Conservation (phyloP, 2,113 vertebrate genomes). For the Gallinago paraguaiae region DNA sequence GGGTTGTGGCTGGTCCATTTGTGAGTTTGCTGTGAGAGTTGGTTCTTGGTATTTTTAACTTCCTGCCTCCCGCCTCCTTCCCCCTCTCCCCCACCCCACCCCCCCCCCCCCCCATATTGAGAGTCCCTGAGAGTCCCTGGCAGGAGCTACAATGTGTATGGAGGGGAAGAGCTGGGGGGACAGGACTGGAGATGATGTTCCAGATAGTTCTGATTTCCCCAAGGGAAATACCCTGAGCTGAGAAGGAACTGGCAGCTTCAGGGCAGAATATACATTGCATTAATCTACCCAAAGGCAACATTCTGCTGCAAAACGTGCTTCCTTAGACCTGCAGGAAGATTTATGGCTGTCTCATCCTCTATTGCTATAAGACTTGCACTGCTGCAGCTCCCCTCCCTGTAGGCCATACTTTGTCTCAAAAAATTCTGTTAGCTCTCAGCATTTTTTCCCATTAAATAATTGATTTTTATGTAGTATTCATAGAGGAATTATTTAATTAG, state of each 20-base stretch:
- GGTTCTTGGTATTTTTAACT: not conserved
- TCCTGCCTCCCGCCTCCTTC: too few species aligned
- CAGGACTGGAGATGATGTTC: not conserved
- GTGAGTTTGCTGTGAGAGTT: not conserved
- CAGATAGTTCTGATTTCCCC: not conserved
- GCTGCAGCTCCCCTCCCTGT: not conserved
- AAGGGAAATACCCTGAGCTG: not conserved
- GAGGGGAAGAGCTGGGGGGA: not conserved
- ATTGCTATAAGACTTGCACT: not conserved
- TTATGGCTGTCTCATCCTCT: not conserved
- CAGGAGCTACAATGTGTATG: not conserved
- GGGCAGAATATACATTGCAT: not conserved
- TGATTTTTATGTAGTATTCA: not conserved
- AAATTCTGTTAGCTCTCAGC: not conserved
- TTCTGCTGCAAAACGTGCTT: not conserved
- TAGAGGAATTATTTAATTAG: conserved; percentile 19
- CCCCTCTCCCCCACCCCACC: too few species aligned
- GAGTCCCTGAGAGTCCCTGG: not conserved
- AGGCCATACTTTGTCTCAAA: not conserved
- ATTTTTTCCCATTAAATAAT: not conserved
- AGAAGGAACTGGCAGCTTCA: not conserved
- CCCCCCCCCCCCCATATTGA: too few species aligned
- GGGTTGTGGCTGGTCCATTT: not conserved
- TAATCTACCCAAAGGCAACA: not conserved
- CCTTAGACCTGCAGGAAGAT: not conserved